Evolutionary conservation across 1,140 invertebrate species (phyloP).

Genomic region (Psix sp.): DNA sequence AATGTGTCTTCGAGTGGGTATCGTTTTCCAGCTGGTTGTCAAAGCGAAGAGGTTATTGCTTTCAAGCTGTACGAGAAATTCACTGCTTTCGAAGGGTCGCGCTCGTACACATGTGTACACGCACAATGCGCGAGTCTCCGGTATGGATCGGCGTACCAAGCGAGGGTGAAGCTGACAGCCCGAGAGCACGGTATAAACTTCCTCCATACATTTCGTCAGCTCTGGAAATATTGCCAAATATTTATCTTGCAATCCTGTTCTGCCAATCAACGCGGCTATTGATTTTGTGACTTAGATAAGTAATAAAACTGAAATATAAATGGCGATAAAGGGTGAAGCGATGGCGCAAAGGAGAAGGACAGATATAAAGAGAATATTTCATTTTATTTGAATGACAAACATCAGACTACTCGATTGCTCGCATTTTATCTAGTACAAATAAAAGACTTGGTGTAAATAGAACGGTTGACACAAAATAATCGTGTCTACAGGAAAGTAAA

Average conservation of each 20-base stretch:
- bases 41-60: constrained; percentile 39
- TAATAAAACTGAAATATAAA: too few species aligned
- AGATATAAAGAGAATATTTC: too few species aligned
- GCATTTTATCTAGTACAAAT: too few species aligned
- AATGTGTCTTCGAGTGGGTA: constrained; percentile 42
- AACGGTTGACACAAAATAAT: too few species aligned
- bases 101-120: constrained; percentile 3
- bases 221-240: constrained; percentile 19
- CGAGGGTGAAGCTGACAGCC: constrained; percentile 37
- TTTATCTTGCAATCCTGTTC: constrained; percentile 17
- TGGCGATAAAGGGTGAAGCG: too few species aligned
- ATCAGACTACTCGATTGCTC: too few species aligned
- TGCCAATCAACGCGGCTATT: constrained; percentile 6
- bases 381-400: too few species aligned
- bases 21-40: constrained; percentile 39
- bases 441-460: too few species aligned
- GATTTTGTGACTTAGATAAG: too few species aligned
- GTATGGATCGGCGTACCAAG: constrained; percentile 11
- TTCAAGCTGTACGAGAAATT: constrained; percentile 20
- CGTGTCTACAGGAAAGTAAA: too few species aligned
- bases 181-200: constrained; percentile 16
- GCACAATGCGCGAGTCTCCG: constrained; percentile 4
- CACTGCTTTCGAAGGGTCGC: constrained; percentile 13
- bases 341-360: too few species aligned
- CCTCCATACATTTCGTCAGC: constrained; percentile 8